Evolutionary conservation across 2,888 invertebrate genomes (phyloP), one percentile per base, ranked within the genome.

Genomic region (Melangyna quadrimaculata): DNA sequence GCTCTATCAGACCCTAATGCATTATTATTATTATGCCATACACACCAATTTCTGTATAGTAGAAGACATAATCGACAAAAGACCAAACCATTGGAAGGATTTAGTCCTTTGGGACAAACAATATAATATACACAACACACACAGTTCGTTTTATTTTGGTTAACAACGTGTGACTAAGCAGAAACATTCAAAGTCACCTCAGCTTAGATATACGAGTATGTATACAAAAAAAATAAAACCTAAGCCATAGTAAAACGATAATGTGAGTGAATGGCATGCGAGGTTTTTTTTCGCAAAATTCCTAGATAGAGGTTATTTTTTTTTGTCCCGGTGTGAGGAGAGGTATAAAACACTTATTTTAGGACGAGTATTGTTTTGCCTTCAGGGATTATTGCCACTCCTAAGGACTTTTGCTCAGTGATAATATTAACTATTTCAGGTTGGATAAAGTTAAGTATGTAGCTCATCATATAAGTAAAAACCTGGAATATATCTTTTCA

Each of bases 161-260:
- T 57, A 35, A 57, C 19, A 57, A 57, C 57, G 57, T 57, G 57
- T 57, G 57, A 57, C 57, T 32, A 57, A 57, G 29, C 57, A 57
- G 32, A 57, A 57, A 57, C 57, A 57, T 57, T 57, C 57, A 57
- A 57, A 57, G 57, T 57, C 57, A 57, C 57, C 57, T 57, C 8
- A 57, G 12, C 57, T 35, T 57, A n/a, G n/a, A n/a, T n/a, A n/a
- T n/a, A n/a, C n/a, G n/a, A n/a, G n/a, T n/a, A n/a, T n/a, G n/a
- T n/a, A n/a, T n/a, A n/a, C n/a, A n/a, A n/a, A n/a, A 29, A 29
- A 57, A 53, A 27, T 17, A 3, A 29, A 53, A 53, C 53, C 7
- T 19, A 35, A 57, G 57, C 57, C 17, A 32, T 7, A 32, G 57
- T 35, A 57, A 57, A 57, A 57, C 32, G 57, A 57, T 57, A 57